Evolutionary conservation across 2,888 invertebrate genomes (phyloP), one percentile per base, ranked within the genome.

Genomic region (Zelleria hepariella): DNA sequence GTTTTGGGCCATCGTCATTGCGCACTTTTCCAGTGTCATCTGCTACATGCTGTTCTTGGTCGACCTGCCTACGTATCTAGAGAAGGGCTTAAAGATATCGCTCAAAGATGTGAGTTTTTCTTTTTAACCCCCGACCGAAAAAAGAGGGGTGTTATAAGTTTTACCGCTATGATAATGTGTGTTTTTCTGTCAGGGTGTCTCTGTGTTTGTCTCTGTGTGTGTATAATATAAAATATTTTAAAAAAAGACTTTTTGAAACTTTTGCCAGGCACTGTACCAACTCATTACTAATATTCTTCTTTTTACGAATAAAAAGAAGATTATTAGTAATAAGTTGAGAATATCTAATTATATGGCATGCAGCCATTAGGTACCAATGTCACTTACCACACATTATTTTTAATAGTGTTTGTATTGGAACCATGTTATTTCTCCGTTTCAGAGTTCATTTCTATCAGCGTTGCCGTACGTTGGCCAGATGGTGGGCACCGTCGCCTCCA

Each of bases 11-110:
- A 62, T 87, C 49, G 89, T 62, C 23, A 74, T 90, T 1, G 89
- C 86, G 0, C 92, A 92, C 64, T 84, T 90, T 59, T 89, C 90
- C n/a, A 90, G 91, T 66, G 91, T 90, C 56, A 94, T 93, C 92
- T 93, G 93, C 26, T 93, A 92, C 74, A 93, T 92, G 91, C 93
- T 93, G 53, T 73, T 94, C 49, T 77, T 94, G 2, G 93, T 93
- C 0, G 91, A 93, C 72, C 92, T 93, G 63, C 94, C 94, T 1
- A 86, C 90, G 1, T 94, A 93, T 68, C 90, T 94, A 86, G 89
- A 89, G 64, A 86, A 89, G n/a, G 90, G 93, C 7, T 81, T 94
- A 25, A 75, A 86, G 58, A 92, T 90, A 73, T 55, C 59, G 5
- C 26, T 61, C 21, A 26, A 25, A 48, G 47, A 59, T 6, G 59